phyloP scores from a whole-genome alignment of 1,140 invertebrate genomes.

The Aphaenogaster ashmeadi region DNA sequence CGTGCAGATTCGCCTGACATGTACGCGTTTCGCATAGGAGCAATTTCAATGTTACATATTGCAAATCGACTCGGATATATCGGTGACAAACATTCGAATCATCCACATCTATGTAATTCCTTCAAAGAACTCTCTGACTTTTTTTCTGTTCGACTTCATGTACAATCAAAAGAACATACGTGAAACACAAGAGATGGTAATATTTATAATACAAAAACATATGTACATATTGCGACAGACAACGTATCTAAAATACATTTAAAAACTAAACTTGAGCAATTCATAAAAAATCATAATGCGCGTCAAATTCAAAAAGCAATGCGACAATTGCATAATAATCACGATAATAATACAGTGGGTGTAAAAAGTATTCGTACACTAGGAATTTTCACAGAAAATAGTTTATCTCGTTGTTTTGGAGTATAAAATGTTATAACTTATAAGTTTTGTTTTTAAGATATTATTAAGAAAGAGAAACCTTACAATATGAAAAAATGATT shows the following conservation, averaged over 20 bases:
- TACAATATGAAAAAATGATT: too few relatives aligned
- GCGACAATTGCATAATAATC: not conserved
- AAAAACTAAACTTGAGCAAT: not conserved
- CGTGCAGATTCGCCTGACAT: slow-evolving; percentile 20
- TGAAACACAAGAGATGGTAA: not conserved
- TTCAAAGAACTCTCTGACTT: not conserved
- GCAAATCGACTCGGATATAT: not conserved
- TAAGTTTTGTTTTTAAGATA: too few relatives aligned
- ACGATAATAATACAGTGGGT: not conserved
- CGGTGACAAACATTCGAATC: not conserved
- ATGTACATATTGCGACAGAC: not conserved
- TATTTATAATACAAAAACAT: not conserved
- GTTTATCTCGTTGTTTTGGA: too few relatives aligned
- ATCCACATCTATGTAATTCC: not conserved
- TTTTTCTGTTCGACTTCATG: not conserved
- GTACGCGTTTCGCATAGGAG: not conserved
- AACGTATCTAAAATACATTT: not conserved
- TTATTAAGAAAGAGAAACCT: too few relatives aligned
- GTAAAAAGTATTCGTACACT: too few relatives aligned
- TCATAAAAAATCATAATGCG: not conserved
- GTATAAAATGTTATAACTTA: too few relatives aligned
- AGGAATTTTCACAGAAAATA: too few relatives aligned
- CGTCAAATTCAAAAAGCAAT: not conserved
- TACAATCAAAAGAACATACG: not conserved
- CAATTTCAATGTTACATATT: slow-evolving; percentile 9